Base-by-base conservation (phyloP, 2,113 vertebrate genomes). In the Octodon degus region DNA sequence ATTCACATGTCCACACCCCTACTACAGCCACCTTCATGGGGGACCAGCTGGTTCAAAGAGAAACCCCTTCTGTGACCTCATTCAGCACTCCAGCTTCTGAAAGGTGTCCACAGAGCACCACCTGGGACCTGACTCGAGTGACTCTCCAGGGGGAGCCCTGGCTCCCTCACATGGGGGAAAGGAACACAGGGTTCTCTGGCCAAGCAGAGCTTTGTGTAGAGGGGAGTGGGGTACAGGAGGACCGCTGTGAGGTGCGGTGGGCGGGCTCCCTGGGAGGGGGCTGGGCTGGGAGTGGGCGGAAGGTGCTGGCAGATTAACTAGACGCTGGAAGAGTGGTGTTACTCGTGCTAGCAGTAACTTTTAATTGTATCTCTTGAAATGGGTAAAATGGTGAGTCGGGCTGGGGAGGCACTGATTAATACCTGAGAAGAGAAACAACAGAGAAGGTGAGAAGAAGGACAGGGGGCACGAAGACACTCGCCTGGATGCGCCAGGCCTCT, bases 381-480 rank as follows among this genome's bases (percentile, higher is more conserved):
- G 98, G 98, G 98, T 98, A 99, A 99, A 98, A 98, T 98, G 98
- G 98, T 98, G 98, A 98, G 98, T 98, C 98, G 98, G 98, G 98
- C 98, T 98, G 98, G 98, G 98, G 98, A 99, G 98, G 98, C 98
- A 99, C 98, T 98, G 98, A 98, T 99, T 99, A 99, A 98, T 98
- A 99, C 98, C 98, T 99, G 98, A 98, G 98, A 99, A 99, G 98
- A 99, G 98, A 99, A 99, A 99, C 98, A 99, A 98, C 98, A 99
- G 98, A 99, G 98, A 98, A 97, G 96, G 98, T 98, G 98, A 99
- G 98, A 98, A 98, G 98, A 93, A 98, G 98, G 98, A 98, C 96
- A 90, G 53, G 14, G 98, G 98, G 97, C 98, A 96, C 96, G 94
- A 97, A 92, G 87, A 96, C 98, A 98, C 98, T 98, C 98, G 98